A percentile compares a stretch with the other conserved stretches of the same genome.
Conservation (phyloP, 2,113 vertebrate genomes). For the Phyllostomus hastatus region DNA sequence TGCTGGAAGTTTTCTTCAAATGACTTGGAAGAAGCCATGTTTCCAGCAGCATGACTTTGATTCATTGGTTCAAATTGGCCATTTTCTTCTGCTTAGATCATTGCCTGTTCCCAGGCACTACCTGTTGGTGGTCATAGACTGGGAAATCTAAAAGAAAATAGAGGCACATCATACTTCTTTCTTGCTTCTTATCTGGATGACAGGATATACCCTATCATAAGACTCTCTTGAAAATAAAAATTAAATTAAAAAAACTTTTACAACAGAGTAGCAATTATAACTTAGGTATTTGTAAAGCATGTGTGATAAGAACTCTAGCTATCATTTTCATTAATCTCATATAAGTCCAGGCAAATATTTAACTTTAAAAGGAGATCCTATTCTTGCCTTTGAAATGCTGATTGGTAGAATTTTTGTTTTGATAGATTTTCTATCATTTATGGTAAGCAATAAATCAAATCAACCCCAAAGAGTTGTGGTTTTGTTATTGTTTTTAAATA, state of each 20-base stretch:
- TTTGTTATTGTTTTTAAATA: not conserved
- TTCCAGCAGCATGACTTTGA: constrained; percentile 21
- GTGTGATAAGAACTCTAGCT: not conserved
- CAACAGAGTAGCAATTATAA: not conserved
- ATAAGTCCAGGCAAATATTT: not conserved
- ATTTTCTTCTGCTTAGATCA: constrained; percentile 46
- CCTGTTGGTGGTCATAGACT: not conserved
- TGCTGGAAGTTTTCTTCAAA: constrained; percentile 15
- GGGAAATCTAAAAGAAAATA: not conserved
- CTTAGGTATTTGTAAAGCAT: not conserved
- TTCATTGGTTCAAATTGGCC: constrained; percentile 36
- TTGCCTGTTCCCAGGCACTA: not conserved
- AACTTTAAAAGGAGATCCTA: not conserved
- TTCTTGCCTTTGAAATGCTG: not conserved
- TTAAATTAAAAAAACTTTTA: not conserved
- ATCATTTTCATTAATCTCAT: not conserved
- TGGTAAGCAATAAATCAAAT: not conserved
- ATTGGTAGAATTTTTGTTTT: not conserved
- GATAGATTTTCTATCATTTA: not conserved
- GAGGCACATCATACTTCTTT: not conserved
- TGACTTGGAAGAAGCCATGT: constrained; percentile 38
- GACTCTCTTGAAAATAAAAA: not conserved
- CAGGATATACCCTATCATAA: not conserved
- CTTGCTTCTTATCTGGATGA: not conserved
- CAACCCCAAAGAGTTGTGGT: not conserved